Percentiles rank a stretch among this genome's conserved stretches.
phyloP scores from a whole-genome alignment of 2,888 invertebrate genomes.

The Branchipolynoe longqiensis region DNA sequence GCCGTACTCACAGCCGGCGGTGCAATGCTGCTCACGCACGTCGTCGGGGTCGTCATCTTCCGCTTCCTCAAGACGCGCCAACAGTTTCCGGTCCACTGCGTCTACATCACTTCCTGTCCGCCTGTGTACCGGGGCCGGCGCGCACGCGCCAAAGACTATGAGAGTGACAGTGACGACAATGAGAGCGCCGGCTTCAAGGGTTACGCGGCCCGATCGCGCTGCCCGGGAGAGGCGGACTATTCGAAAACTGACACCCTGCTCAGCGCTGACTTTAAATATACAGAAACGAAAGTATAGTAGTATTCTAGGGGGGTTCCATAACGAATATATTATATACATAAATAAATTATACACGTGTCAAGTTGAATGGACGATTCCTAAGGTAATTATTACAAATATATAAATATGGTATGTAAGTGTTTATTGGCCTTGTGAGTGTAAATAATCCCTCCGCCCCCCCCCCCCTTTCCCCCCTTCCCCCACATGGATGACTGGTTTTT shows the following conservation, averaged over 20 bases:
- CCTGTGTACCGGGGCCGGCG: background rate
- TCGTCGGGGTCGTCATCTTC: constrained; percentile 65
- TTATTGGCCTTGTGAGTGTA: background rate
- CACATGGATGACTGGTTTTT: too few relatives aligned
- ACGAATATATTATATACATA: too few relatives aligned
- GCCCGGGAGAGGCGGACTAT: background rate
- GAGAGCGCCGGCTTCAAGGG: constrained; percentile 60
- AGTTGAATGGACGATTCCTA: too few relatives aligned
- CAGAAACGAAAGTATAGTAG: constrained; percentile 61
- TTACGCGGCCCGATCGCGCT: constrained; percentile 36
- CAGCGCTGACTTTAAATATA: constrained; percentile 59
- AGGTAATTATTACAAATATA: too few relatives aligned
- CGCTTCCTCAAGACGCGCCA: constrained; percentile 65
- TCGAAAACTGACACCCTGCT: constrained; percentile 58
- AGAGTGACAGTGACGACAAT: constrained; percentile 58
- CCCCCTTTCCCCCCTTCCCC: background rate
- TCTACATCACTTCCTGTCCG: constrained; percentile 60
- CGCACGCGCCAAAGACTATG: constrained; percentile 54
- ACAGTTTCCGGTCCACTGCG: constrained; percentile 61
- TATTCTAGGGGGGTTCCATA: constrained; percentile 3
- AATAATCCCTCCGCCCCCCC: background rate
- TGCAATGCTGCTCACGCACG: constrained; percentile 65
- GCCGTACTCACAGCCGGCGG: constrained; percentile 62
- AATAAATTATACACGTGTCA: too few relatives aligned
- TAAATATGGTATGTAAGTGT: background rate